Evolutionary conservation across 2,888 invertebrate genomes (phyloP).

Genomic region (Pharmacophagus antenor): DNA sequence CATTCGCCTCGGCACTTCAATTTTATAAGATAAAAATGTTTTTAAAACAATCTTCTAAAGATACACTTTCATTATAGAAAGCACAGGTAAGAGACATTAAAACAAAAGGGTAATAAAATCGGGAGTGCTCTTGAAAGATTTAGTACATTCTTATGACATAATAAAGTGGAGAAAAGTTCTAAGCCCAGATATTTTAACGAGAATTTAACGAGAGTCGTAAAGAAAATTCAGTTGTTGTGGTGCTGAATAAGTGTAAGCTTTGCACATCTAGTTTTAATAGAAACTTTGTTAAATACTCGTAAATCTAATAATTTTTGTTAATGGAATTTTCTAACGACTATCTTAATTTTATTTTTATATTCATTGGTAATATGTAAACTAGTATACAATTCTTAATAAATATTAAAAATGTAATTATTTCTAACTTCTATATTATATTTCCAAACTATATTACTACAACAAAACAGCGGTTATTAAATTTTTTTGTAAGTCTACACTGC

Average conservation of each 20-base stretch:
- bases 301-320: not conserved
- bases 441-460: not conserved
- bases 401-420: not conserved
- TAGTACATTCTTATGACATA: constrained; percentile 19
- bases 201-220: constrained; percentile 24
- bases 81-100: constrained; percentile 17
- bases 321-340: no score
- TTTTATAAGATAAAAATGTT: not conserved
- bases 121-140: constrained; percentile 21
- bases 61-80: constrained; percentile 16
- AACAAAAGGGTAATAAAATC: constrained; percentile 15
- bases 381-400: not conserved
- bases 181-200: constrained; percentile 21
- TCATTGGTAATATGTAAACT: not conserved
- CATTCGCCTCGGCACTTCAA: not conserved
- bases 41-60: not conserved
- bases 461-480: no score
- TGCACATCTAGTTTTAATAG: not conserved
- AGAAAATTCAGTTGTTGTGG: constrained; percentile 5
- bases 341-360: no score
- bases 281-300: not conserved
- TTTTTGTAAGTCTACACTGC: no score
- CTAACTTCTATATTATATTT: not conserved
- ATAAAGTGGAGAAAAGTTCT: constrained; percentile 20
- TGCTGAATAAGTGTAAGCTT: not conserved